Evolutionary conservation across 2,888 invertebrate genomes (phyloP).

Genomic region (Pristionchus japonicus): DNA sequence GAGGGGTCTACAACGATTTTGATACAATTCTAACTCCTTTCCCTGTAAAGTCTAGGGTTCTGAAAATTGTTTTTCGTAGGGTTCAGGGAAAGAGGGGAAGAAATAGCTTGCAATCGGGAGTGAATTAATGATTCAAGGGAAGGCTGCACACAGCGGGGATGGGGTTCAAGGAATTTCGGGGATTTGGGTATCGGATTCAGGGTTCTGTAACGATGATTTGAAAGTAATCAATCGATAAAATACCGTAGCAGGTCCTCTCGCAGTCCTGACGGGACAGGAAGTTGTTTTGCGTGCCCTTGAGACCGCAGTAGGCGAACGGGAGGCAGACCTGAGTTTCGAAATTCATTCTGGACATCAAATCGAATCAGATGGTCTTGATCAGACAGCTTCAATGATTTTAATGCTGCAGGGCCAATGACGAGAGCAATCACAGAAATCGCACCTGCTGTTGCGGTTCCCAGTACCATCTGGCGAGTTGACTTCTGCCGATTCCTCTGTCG

Average conservation of each 20-base stretch:
- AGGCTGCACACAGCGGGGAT: neutral
- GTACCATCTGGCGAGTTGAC: conserved; percentile 64
- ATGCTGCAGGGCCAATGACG: too few species aligned
- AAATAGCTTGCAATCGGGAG: neutral
- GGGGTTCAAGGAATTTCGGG: neutral
- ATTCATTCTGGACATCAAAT: too few species aligned
- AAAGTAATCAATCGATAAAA: neutral
- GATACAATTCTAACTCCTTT: neutral
- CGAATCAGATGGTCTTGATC: too few species aligned
- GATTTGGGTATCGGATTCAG: neutral
- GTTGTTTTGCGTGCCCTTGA: conserved; percentile 73
- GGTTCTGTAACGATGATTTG: neutral
- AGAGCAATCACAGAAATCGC: too few species aligned
- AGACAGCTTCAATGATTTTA: too few species aligned
- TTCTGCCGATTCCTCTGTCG: conserved; percentile 67
- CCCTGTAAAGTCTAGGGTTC: neutral
- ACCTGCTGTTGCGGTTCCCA: conserved; percentile 47
- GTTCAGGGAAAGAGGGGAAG: neutral
- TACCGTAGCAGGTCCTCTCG: conserved; percentile 72
- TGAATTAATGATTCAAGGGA: neutral
- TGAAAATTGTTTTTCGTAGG: neutral
- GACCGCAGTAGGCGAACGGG: conserved; percentile 68
- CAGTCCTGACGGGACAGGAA: conserved; percentile 71
- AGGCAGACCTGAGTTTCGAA: conserved; percentile 53
- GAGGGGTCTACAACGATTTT: neutral